Evolutionary conservation across 1,140 invertebrate species (phyloP).

Genomic region (Coptotermes formosanus): DNA sequence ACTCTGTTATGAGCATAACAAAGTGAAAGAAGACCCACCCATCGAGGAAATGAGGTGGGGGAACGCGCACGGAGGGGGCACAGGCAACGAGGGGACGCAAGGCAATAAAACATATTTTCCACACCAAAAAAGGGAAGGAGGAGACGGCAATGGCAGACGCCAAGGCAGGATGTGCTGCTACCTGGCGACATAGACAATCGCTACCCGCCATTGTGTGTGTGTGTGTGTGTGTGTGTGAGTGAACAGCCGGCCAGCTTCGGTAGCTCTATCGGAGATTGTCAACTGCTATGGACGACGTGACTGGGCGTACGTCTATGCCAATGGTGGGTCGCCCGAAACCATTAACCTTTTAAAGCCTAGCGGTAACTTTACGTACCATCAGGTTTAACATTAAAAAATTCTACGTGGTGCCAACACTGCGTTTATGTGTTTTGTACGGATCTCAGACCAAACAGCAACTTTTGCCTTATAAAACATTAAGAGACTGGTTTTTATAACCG

Average conservation of each 20-base stretch:
- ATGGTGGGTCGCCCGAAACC: too few relatives aligned
- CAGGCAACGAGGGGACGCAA: neutral
- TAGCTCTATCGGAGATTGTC: neutral
- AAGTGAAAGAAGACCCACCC: slow-evolving; percentile 6
- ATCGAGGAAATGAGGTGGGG: neutral
- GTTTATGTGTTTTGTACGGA: too few relatives aligned
- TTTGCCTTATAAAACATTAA: too few relatives aligned
- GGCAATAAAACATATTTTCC: slow-evolving; percentile 8
- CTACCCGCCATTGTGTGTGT: neutral
- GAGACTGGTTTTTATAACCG: too few relatives aligned
- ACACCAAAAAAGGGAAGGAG: neutral
- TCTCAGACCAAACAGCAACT: too few relatives aligned
- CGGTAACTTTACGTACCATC: too few relatives aligned
- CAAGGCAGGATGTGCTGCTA: slow-evolving; percentile 1
- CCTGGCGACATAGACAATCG: neutral
- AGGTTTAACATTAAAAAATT: too few relatives aligned
- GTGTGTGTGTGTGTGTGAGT: neutral
- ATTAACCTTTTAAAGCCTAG: too few relatives aligned
- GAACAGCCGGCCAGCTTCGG: neutral
- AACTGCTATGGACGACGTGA: too few relatives aligned
- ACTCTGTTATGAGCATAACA: slow-evolving; percentile 7
- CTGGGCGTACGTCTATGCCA: too few relatives aligned
- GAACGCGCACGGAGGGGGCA: neutral
- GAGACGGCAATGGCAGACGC: neutral
- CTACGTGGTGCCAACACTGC: too few relatives aligned